phyloP scores from a whole-genome alignment of 2,797 vertebrate species.

The Arremon brunneinucha region DNA sequence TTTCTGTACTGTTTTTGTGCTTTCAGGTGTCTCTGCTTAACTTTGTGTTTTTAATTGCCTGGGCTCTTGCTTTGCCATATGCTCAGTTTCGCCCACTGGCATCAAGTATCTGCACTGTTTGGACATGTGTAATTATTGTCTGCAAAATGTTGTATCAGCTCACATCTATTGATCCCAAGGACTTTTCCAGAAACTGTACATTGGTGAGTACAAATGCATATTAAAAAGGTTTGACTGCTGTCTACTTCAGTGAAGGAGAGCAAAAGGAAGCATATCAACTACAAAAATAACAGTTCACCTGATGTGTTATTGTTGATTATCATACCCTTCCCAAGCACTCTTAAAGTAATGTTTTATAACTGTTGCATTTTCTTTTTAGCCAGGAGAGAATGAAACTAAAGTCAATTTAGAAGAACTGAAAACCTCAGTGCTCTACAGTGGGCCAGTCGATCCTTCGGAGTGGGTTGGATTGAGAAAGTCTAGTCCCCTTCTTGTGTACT shows the following conservation, averaged over 20 bases:
- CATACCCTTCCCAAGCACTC: neutral
- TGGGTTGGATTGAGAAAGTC: slow-evolving; percentile 91
- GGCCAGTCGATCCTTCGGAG: slow-evolving; percentile 82
- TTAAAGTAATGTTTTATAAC: neutral
- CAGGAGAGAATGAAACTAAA: slow-evolving; percentile 67
- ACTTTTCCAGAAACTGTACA: slow-evolving; percentile 83
- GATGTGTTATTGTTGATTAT: neutral
- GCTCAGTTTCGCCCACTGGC: slow-evolving; percentile 89
- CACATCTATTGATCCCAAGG: slow-evolving; percentile 79
- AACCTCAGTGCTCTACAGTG: slow-evolving; percentile 81
- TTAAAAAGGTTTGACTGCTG: neutral
- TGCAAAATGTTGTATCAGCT: slow-evolving; percentile 99
- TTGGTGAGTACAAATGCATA: slow-evolving; percentile 77
- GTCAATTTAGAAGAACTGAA: slow-evolving; percentile 59
- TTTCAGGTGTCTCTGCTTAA: slow-evolving; percentile 94
- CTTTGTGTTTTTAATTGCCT: slow-evolving; percentile 92
- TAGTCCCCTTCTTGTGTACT: slow-evolving; percentile 80
- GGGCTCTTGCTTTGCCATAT: slow-evolving; percentile 95
- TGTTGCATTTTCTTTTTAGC: slow-evolving; percentile 72
- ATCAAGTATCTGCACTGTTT: slow-evolving; percentile 92
- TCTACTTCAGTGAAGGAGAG: slow-evolving; percentile 6
- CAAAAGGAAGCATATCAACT: neutral
- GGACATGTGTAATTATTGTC: slow-evolving; percentile 95
- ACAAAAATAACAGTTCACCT: neutral
- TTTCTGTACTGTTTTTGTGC: slow-evolving; percentile 57